A percentile compares a stretch with the other conserved stretches of the same genome.
Evolutionary conservation across 2,888 invertebrate genomes (phyloP).

Genomic region (Plebejus argus): DNA sequence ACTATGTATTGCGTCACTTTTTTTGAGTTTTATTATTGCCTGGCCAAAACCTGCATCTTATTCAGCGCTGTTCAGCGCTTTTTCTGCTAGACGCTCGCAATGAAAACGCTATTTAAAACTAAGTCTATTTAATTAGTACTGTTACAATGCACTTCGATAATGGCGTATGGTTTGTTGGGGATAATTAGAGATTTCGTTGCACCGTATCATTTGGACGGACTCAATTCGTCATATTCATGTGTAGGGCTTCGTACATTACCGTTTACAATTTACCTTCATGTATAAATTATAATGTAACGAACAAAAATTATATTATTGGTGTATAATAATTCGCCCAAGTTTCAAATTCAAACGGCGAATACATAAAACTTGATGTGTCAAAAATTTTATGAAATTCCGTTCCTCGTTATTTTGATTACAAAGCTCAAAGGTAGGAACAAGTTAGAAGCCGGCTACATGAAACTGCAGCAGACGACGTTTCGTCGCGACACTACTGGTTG

Average conservation of each 20-base stretch:
- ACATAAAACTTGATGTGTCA: too few relatives aligned
- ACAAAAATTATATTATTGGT: too few relatives aligned
- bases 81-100: background rate
- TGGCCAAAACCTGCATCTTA: background rate
- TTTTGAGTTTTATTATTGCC: background rate
- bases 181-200: slow-evolving; percentile 27
- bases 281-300: background rate
- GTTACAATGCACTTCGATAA: slow-evolving; percentile 18
- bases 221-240: slow-evolving; percentile 12
- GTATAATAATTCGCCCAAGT: background rate
- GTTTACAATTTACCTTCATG: background rate
- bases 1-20: too few relatives aligned
- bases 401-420: too few relatives aligned
- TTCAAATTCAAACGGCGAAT: background rate
- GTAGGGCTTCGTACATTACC: background rate
- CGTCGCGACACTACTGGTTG: too few relatives aligned
- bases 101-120: slow-evolving; percentile 22
- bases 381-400: too few relatives aligned
- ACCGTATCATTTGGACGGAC: slow-evolving; percentile 10
- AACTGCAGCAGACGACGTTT: too few relatives aligned
- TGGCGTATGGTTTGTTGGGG: background rate
- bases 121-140: slow-evolving; percentile 13
- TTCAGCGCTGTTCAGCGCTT: background rate
- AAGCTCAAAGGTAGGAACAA: too few relatives aligned
- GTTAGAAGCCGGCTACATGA: too few relatives aligned